phyloP scores from a whole-genome alignment of 2,888 invertebrate genomes.

The Drosophila stalkeri region DNA sequence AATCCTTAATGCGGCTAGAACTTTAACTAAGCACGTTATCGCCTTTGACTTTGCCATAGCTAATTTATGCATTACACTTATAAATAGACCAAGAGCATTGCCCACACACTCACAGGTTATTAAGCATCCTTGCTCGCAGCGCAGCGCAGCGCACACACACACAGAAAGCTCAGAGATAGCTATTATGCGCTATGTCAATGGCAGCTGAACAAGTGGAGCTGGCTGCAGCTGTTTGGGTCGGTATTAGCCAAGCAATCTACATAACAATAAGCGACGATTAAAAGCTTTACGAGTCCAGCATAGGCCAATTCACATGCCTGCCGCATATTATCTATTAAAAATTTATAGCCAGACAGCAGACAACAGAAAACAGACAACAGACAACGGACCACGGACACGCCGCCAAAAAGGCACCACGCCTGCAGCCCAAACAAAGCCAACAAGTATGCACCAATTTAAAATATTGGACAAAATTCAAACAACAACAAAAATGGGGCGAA shows the following conservation, averaged over 20 bases:
- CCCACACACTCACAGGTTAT: conserved; percentile 12
- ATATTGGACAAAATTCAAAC: conserved; percentile 51
- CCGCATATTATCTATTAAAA: conserved; percentile 81
- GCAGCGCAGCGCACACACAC: background rate
- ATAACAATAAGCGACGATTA: conserved; percentile 81
- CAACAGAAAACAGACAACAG: conserved; percentile 7
- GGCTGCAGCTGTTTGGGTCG: conserved; percentile 29
- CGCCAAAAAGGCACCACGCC: conserved; percentile 54
- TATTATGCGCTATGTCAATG: conserved; percentile 53
- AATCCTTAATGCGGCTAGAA: conserved; percentile 44
- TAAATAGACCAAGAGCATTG: conserved; percentile 38
- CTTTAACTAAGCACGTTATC: conserved; percentile 49
- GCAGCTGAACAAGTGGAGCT: conserved; percentile 36
- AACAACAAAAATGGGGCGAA: conserved; percentile 16
- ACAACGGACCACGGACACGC: conserved; percentile 20
- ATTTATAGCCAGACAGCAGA: conserved; percentile 72
- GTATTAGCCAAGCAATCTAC: conserved; percentile 77
- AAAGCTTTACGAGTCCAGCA: conserved; percentile 71
- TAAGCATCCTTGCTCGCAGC: conserved; percentile 4
- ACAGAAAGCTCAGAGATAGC: conserved; percentile 26
- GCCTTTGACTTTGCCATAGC: conserved; percentile 62
- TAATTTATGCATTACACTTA: conserved; percentile 77
- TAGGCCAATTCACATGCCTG: conserved; percentile 78
- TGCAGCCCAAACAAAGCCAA: conserved; percentile 75
- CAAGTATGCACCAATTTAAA: conserved; percentile 82